Percentiles rank a stretch among this genome's conserved stretches.
phyloP scores from a whole-genome alignment of 1,140 invertebrate genomes.

The Uloborus diversus region DNA sequence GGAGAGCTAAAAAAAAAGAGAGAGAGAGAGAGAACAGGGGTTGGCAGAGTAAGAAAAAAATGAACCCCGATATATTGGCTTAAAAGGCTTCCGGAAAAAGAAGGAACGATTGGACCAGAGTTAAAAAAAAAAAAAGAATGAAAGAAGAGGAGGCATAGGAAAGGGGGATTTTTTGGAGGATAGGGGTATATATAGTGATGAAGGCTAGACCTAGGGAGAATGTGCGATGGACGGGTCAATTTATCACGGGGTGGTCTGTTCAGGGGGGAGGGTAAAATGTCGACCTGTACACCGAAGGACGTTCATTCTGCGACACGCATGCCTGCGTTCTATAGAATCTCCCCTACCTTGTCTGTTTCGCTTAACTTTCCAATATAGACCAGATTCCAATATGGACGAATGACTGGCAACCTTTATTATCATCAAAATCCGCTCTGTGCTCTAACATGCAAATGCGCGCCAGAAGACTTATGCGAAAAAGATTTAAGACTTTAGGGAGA shows the following conservation, averaged over 20 bases:
- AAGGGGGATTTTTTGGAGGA: conserved; percentile 47
- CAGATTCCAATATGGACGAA: conserved; percentile 53
- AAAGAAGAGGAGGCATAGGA: conserved; percentile 8
- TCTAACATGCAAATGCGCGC: conserved; percentile 14
- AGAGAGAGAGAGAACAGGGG: not conserved
- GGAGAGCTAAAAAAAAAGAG: conserved; percentile 3
- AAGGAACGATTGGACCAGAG: conserved; percentile 11
- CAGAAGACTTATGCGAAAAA: conserved; percentile 20
- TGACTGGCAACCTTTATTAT: conserved; percentile 52
- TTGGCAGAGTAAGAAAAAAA: conserved; percentile 10
- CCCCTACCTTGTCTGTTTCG: conserved; percentile 42
- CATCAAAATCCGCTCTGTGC: conserved; percentile 27
- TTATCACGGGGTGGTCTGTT: conserved; percentile 28
- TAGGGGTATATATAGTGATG: conserved; percentile 54
- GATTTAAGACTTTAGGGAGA: not conserved
- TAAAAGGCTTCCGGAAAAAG: conserved; percentile 55
- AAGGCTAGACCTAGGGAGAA: conserved; percentile 25
- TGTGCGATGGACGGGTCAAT: conserved; percentile 53
- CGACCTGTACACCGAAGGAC: conserved; percentile 52
- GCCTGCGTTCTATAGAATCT: conserved; percentile 36
- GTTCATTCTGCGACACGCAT: conserved; percentile 49
- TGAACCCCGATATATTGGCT: conserved; percentile 50
- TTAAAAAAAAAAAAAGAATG: not conserved
- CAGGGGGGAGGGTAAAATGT: conserved; percentile 2
- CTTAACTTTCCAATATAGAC: conserved; percentile 51